phyloP scores from a whole-genome alignment of 2,113 vertebrate species.

The Gymnobelideus leadbeateri region DNA sequence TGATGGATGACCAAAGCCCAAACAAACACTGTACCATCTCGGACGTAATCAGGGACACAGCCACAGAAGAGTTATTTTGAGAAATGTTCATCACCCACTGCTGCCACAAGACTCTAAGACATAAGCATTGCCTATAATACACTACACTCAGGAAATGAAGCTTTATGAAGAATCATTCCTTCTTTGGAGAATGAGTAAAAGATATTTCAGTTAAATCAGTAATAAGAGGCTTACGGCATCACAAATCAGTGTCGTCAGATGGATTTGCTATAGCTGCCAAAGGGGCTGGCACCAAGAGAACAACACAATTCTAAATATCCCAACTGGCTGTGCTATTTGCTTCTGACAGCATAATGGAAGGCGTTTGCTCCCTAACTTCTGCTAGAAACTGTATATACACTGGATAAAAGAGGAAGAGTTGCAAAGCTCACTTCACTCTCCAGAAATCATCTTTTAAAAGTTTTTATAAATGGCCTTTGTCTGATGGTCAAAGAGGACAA shows the following conservation, averaged over 20 bases:
- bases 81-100: background rate
- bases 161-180: background rate
- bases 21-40: conserved; percentile 3
- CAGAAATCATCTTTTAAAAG: background rate
- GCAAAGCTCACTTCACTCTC: background rate
- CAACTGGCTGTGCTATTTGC: background rate
- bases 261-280: background rate
- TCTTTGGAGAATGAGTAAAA: conserved; percentile 1
- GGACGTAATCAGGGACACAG: background rate
- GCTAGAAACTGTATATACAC: background rate
- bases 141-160: background rate
- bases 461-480: background rate
- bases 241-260: background rate
- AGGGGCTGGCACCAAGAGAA: background rate
- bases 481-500: background rate
- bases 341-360: background rate
- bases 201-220: background rate
- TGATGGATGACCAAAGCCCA: conserved; percentile 29
- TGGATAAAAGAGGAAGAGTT: conserved; percentile 17
- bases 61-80: conserved; percentile 7
- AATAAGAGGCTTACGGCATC: background rate
- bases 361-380: background rate
- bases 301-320: conserved; percentile 2
- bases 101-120: background rate
- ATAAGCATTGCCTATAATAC: conserved; percentile 11